A percentile compares a stretch with the other conserved stretches of the same genome.
These are phyloP conservation scores for Megalonaias nervosa DNA, from an alignment of 1,140 invertebrate species.

Conservation along the genomic window DNA sequence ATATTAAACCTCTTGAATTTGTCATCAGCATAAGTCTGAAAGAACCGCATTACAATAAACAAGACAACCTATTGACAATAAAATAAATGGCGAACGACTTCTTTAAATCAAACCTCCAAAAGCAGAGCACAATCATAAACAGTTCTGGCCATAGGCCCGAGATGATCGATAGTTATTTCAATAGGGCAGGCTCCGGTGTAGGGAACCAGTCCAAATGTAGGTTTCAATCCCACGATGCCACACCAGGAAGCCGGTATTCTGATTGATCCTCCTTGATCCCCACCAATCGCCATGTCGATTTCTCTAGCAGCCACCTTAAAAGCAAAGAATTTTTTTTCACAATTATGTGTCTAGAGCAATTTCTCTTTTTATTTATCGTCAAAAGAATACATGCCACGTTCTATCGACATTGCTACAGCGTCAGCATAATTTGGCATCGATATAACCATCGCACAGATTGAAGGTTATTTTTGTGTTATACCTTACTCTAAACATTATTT, in stretches of 20 bases:
- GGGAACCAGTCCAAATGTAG: conserved; percentile 64
- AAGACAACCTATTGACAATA: neutral
- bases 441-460: neutral
- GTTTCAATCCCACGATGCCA: conserved; percentile 65
- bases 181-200: conserved; percentile 49
- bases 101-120: conserved; percentile 41
- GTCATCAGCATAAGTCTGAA: neutral
- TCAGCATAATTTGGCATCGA: neutral
- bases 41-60: neutral
- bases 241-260: conserved; percentile 59
- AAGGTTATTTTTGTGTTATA: neutral
- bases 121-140: conserved; percentile 61
- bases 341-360: too few species aligned
- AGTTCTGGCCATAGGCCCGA: conserved; percentile 57
- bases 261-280: conserved; percentile 61
- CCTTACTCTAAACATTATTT: neutral
- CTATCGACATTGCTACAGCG: too few species aligned
- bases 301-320: conserved; percentile 42
- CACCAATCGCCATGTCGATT: conserved; percentile 56
- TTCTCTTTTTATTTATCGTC: too few species aligned
- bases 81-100: neutral
- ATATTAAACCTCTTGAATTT: neutral
- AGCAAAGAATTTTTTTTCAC: neutral
- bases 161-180: conserved; percentile 54
- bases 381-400: neutral